Evolutionary conservation across 2,888 invertebrate genomes (phyloP), one percentile per base, ranked within the genome.

Genomic region (Sisyra terminalis): DNA sequence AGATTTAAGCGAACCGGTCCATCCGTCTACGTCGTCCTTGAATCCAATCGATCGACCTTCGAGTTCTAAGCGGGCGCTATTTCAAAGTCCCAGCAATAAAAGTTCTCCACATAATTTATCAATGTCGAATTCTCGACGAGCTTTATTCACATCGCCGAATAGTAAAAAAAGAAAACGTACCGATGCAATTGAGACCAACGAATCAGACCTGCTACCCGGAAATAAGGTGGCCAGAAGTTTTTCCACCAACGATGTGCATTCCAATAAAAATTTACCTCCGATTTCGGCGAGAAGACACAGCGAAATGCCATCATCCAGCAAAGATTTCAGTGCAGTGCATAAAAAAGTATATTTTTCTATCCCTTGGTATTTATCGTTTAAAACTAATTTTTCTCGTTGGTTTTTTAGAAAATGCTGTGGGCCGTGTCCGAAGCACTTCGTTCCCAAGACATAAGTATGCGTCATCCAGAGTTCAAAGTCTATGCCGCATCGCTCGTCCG

Each of bases 361-460:
- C n/a, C n/a, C n/a, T n/a, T n/a, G n/a, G n/a, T n/a, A n/a, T n/a
- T 24, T 24, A 24, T 7, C 24, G 24, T 5, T 5, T 24, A 24
- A 24, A 5, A 5, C 24, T 24, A 5, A 5, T 5, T 5, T 24
- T 24, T 24, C 24, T 24, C 7, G 5, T 24, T 24, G 3, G 5
- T 24, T 24, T 7, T 24, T 24, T 57, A 80, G 82, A 86, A 86
- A 69, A 64, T 86, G 17, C 62, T 84, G 13, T 85, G 84, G 84
- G 84, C 85, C 1, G 82, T 85, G 3, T 77, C 83, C 2, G 78
- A 82, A 53, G 80, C 85, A 1, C 62, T 86, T 13, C 72, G 81
- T 35, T 66, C 68, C 17, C 77, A 78, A 57, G 81, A 82, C 32
- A 75, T 84, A 54, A 71, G 71, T 1, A 70, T 75, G 64, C 69